Conservation (phyloP, 2,888 invertebrate genomes). For the Clanis bilineata region DNA sequence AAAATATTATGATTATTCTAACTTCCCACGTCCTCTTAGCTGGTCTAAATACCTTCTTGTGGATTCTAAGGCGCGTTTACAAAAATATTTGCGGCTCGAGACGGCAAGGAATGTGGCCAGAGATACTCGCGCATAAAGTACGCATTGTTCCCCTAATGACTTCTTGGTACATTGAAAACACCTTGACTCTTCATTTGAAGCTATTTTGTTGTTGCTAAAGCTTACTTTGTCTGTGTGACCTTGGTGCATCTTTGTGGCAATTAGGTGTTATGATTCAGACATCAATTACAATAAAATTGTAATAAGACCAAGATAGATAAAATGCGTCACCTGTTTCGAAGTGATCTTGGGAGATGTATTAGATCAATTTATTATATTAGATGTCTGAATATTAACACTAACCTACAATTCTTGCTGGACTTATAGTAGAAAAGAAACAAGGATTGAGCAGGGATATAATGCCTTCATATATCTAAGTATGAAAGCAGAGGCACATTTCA, state of each 20-base stretch:
- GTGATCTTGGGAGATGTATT: too few relatives aligned
- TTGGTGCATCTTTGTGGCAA: background rate
- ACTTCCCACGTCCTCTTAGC: background rate
- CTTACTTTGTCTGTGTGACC: background rate
- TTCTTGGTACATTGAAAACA: background rate
- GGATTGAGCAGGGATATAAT: too few relatives aligned
- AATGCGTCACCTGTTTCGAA: too few relatives aligned
- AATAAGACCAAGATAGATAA: too few relatives aligned
- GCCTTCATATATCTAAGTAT: too few relatives aligned
- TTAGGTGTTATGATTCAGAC: background rate
- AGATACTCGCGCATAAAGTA: background rate
- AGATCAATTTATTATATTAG: too few relatives aligned
- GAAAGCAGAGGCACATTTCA: too few relatives aligned
- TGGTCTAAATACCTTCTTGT: background rate
- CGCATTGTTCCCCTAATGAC: slow-evolving; percentile 2
- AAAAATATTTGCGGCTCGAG: background rate
- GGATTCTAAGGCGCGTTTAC: background rate
- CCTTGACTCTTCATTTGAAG: background rate
- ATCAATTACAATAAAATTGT: too few relatives aligned
- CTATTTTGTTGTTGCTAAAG: background rate
- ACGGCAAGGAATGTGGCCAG: slow-evolving; percentile 4
- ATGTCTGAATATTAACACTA: too few relatives aligned
- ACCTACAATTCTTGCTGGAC: too few relatives aligned
- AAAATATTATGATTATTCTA: background rate
- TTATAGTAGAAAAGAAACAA: too few relatives aligned